Evolutionary conservation across 2,113 vertebrate species (phyloP).

Genomic region (Zootoca vivipara): DNA sequence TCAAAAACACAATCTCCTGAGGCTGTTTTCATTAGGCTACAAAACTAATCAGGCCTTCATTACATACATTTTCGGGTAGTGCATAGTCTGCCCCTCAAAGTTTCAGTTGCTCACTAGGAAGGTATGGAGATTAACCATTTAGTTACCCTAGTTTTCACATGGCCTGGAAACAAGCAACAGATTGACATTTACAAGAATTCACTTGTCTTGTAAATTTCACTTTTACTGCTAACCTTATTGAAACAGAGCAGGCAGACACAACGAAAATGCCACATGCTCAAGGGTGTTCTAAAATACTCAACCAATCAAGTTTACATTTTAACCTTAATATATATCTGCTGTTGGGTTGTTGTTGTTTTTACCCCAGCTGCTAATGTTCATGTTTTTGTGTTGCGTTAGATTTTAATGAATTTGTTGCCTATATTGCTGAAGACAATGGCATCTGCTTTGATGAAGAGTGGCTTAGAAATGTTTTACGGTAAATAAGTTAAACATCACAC

Average conservation of each 20-base stretch:
- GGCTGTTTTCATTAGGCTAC: background rate
- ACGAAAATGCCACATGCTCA: background rate
- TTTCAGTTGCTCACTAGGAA: background rate
- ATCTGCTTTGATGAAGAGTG: background rate
- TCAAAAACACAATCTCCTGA: background rate
- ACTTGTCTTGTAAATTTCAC: conserved; percentile 31
- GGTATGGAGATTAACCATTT: conserved; percentile 1
- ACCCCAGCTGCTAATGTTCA: no score
- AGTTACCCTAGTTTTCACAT: conserved; percentile 41
- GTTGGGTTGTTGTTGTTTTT: background rate
- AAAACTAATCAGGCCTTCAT: background rate
- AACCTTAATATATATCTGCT: background rate
- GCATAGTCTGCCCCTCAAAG: background rate
- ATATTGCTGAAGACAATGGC: background rate
- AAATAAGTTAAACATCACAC: background rate
- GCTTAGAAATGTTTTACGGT: background rate
- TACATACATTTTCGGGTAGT: background rate
- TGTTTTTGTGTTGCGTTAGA: background rate
- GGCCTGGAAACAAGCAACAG: background rate
- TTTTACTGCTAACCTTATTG: conserved; percentile 5
- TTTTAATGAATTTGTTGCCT: background rate
- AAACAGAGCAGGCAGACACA: conserved; percentile 18
- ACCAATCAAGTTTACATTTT: background rate
- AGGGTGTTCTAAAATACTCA: conserved; percentile 21
- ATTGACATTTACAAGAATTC: conserved; percentile 43